These are phyloP conservation scores for Toxotes lorentzi DNA, from an alignment of 2,797 vertebrate species.

Conservation along the genomic window DNA sequence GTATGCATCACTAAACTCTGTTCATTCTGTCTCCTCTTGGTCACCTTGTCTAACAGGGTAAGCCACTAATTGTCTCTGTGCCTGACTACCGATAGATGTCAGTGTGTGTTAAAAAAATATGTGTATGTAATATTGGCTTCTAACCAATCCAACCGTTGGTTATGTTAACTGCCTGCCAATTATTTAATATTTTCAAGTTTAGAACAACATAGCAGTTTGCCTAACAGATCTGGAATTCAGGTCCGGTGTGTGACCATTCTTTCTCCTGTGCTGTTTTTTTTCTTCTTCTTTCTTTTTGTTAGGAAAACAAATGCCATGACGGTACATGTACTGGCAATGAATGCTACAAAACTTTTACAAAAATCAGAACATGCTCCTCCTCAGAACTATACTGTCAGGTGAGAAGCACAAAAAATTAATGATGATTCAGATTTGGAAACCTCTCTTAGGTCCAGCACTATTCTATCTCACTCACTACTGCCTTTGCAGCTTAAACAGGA, in stretches of 20 bases:
- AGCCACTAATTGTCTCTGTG: no score
- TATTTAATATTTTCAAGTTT: background rate
- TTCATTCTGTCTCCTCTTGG: background rate
- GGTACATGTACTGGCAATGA: conserved; percentile 74
- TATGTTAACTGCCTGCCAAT: background rate
- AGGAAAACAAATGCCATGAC: conserved; percentile 85
- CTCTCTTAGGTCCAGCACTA: background rate
- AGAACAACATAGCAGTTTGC: background rate
- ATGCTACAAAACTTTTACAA: conserved; percentile 82
- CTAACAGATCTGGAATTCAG: background rate
- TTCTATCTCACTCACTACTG: conserved; percentile 4
- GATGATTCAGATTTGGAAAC: background rate
- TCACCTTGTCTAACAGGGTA: background rate
- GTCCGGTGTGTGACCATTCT: background rate
- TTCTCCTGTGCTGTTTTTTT: conserved; percentile 18
- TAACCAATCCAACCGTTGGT: background rate
- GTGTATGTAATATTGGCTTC: background rate
- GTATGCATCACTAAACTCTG: background rate
- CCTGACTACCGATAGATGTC: background rate
- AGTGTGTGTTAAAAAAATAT: background rate
- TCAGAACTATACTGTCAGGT: conserved; percentile 86
- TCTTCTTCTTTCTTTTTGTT: conserved; percentile 23
- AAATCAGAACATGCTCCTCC: conserved; percentile 33
- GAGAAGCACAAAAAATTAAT: conserved; percentile 14
- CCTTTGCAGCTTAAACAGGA: conserved; percentile 85